Evolutionary conservation across 2,113 vertebrate genomes (phyloP).

Genomic region (Lichenostomus cassidix): DNA sequence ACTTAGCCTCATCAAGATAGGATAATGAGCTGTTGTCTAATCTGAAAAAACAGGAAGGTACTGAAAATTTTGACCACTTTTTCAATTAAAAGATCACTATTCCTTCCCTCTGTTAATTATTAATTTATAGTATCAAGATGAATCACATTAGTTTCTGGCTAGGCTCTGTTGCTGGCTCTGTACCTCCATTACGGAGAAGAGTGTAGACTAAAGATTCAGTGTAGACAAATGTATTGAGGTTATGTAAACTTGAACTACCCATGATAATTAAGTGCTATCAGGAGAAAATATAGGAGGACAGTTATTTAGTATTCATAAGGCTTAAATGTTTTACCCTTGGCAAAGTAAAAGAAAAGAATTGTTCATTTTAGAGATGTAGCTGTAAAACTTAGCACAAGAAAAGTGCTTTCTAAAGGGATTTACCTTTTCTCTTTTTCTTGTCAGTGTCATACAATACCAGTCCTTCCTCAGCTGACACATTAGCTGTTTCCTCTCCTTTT

Average conservation of each 20-base stretch:
- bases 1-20: background rate
- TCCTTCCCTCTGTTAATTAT: background rate
- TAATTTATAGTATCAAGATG: background rate
- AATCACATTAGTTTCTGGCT: background rate
- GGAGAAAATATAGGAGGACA: background rate
- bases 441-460: background rate
- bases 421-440: background rate
- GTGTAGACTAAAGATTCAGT: background rate
- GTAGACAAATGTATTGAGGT: background rate
- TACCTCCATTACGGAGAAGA: background rate
- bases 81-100: background rate
- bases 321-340: background rate
- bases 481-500: background rate
- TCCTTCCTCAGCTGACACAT: background rate
- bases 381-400: background rate
- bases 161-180: background rate
- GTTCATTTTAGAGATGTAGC: background rate
- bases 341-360: background rate
- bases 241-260: conserved; percentile 11
- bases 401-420: background rate
- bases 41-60: background rate
- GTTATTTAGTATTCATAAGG: background rate
- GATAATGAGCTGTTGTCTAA: background rate
- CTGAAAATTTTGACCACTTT: background rate
- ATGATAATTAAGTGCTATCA: background rate